Conservation (phyloP, 2,797 vertebrate species). For the Halcyon leucocephala region DNA sequence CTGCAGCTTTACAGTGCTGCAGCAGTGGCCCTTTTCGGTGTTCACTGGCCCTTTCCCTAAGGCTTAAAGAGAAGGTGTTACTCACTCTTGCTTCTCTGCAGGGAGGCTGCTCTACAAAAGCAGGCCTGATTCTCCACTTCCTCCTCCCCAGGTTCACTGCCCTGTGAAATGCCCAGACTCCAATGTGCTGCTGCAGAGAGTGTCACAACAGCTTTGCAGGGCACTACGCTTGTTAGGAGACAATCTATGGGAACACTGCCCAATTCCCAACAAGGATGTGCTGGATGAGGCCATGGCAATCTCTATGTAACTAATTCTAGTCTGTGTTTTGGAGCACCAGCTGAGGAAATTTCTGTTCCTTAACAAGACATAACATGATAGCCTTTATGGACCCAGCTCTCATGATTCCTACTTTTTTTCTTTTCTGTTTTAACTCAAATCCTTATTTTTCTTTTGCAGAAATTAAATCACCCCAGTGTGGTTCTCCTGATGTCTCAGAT, state of each 20-base stretch:
- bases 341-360: background rate
- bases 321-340: background rate
- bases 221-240: background rate
- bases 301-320: background rate
- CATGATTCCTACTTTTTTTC: background rate
- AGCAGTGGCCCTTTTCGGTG: background rate
- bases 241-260: background rate
- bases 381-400: background rate
- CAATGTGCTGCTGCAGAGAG: background rate
- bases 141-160: background rate
- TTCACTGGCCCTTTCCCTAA: background rate
- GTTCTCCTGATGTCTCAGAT: background rate
- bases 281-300: background rate
- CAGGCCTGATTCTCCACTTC: rapidly evolving
- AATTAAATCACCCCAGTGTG: background rate
- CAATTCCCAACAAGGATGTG: rapidly evolving
- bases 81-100: background rate
- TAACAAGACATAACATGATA: background rate
- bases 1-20: background rate
- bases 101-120: rapidly evolving
- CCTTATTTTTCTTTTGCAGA: background rate
- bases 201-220: background rate
- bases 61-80: background rate
- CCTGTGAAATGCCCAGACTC: background rate
- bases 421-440: background rate